These are phyloP conservation scores for Gari tellinella DNA, from an alignment of 2,888 invertebrate species.

Conservation along the genomic window DNA sequence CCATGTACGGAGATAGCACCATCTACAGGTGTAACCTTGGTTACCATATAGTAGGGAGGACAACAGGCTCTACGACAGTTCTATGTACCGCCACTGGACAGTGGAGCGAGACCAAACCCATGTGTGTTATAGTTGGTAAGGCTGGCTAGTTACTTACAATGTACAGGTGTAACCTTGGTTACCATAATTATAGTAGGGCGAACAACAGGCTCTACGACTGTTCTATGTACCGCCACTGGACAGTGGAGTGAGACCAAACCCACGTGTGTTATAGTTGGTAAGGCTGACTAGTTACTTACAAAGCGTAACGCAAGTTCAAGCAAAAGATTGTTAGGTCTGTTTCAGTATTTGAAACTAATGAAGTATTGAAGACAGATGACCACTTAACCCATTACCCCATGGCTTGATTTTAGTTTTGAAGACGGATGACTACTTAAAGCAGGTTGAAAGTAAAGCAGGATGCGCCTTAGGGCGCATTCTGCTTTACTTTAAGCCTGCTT, in stretches of 20 bases:
- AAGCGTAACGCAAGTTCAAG: no score
- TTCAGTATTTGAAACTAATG: no score
- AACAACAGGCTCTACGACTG: background rate
- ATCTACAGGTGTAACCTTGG: constrained; percentile 30
- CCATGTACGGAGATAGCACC: constrained; percentile 11
- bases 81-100: constrained; percentile 16
- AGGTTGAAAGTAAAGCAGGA: no score
- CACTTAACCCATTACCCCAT: no score
- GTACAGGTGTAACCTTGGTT: constrained; percentile 32
- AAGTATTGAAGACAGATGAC: no score
- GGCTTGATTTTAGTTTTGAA: no score
- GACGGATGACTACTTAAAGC: no score
- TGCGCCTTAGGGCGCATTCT: no score
- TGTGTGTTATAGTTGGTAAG: constrained; percentile 27
- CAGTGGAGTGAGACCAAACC: constrained; percentile 17
- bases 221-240: constrained; percentile 19
- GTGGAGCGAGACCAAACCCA: constrained; percentile 14
- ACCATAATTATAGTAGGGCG: constrained; percentile 9
- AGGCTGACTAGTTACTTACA: no score
- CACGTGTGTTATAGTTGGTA: constrained; percentile 22
- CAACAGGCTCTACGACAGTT: background rate
- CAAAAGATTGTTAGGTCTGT: no score
- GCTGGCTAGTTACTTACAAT: background rate
- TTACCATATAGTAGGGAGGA: constrained; percentile 7
- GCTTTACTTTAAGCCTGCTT: no score